Base-by-base conservation (phyloP, 2,888 invertebrate species). In the Rhamphomyia laevipes region DNA sequence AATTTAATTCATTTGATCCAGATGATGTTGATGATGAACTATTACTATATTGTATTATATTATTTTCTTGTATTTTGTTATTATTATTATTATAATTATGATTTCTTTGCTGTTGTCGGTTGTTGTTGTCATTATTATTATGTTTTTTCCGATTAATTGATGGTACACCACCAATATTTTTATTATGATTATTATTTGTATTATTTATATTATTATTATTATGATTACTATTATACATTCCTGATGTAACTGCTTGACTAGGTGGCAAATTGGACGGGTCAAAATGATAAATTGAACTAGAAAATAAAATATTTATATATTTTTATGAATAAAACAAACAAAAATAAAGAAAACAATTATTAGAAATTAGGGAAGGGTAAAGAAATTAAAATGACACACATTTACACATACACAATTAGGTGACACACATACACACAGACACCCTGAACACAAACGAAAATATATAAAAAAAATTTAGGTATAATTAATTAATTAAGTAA, bases 221-320 rank as follows among this genome's bases (percentile, higher is more conserved):
- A 21, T 15, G 50, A 54, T 48, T 55, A 53, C 52, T 59, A 55
- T 45, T 56, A 50, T 53, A 57, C 47, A 57, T 52, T 48, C 59
- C 57, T 43, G 59, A 49, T 31, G 58, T 46, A 48, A 63, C 58
- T 54, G 65, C 61, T 61, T 68, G 68, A 57, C 63, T 63, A 53
- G 69, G 65, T 53, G 70, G 70, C 61, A 68, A 59, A 57, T 70
- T 71, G 59, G 69, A 67, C 58, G 70, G 70, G 62, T 71, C 70
- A 59, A 67, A 71, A 61, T 70, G 70, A 60, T 71, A 71, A 56
- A 71, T 63, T 56, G 70, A 67, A 59, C 70, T 70, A 63, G 43
- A 66, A 64, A 23, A 48, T 53, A 51, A 54, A 27, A 48, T 30
- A 30, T 46, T 45, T 13, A 10, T 13, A 13, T n/a, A 7, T 27